Evolutionary conservation across 2,888 invertebrate genomes (phyloP).

Genomic region (Chloromyia formosa): DNA sequence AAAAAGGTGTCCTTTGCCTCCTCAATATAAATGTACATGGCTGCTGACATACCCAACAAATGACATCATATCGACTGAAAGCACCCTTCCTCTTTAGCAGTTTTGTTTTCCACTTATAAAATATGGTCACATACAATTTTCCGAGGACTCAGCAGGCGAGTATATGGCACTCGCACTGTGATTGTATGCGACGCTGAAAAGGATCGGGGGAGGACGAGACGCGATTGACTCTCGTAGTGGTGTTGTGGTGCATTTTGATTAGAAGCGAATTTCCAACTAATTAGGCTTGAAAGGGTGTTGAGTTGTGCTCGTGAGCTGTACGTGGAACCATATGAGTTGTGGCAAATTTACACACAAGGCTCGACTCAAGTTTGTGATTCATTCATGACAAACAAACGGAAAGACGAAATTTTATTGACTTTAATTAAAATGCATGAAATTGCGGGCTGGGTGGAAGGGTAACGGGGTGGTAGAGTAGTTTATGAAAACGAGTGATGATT

Average conservation of each 20-base stretch:
- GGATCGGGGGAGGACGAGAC: no score
- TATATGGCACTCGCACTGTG: neutral
- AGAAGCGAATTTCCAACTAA: constrained; percentile 30
- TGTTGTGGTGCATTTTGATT: constrained; percentile 38
- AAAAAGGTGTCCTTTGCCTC: neutral
- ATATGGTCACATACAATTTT: constrained; percentile 27
- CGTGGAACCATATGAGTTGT: no score
- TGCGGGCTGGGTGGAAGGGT: no score
- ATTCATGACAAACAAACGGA: constrained; percentile 18
- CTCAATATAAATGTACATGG: neutral
- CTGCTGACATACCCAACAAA: no score
- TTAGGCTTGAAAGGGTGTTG: constrained; percentile 25
- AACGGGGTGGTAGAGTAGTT: no score
- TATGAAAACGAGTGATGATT: no score
- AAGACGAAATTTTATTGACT: constrained; percentile 2
- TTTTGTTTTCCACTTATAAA: constrained; percentile 37
- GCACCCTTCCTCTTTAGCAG: constrained; percentile 20
- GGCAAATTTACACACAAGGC: no score
- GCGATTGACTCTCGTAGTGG: neutral
- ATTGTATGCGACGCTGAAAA: neutral
- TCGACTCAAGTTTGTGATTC: neutral
- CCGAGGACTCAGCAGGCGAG: constrained; percentile 1
- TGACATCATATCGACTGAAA: constrained; percentile 7
- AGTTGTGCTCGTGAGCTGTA: no score
- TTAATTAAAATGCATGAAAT: neutral